A percentile compares a stretch with the other conserved stretches of the same genome.
phyloP scores from a whole-genome alignment of 2,797 vertebrate species.

The Macropus fuliginosus region DNA sequence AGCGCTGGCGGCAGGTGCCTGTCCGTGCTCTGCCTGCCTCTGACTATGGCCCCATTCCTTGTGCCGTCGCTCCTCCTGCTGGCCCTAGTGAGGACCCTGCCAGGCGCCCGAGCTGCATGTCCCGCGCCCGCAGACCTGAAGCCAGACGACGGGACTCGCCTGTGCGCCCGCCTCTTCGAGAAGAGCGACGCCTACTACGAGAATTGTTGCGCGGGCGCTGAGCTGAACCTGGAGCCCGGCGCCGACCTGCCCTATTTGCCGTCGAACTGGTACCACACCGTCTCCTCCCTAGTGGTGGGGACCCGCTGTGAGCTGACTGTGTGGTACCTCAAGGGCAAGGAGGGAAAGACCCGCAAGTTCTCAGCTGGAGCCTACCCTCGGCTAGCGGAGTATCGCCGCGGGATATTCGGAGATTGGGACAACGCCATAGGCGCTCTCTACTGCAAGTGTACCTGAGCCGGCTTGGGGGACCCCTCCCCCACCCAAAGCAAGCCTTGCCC shows the following conservation, averaged over 20 bases:
- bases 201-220: conserved; percentile 81
- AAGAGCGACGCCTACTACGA: conserved; percentile 85
- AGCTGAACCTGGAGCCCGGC: conserved; percentile 51
- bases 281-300: conserved; percentile 87
- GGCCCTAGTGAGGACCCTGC: not conserved
- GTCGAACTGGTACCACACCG: conserved; percentile 42
- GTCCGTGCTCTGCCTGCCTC: not conserved
- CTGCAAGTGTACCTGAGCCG: conserved; percentile 81
- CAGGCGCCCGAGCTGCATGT: conserved; percentile 78
- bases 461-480: fast-evolving
- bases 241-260: conserved; percentile 84
- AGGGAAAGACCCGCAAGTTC: conserved; percentile 77
- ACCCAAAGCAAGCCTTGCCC: not conserved
- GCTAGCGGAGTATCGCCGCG: conserved; percentile 82
- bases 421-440: conserved; percentile 83
- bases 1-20: not conserved
- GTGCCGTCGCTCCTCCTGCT: not conserved
- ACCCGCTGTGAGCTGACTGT: conserved; percentile 82
- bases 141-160: conserved; percentile 50
- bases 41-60: conserved; percentile 38
- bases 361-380: conserved; percentile 67
- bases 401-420: conserved; percentile 84
- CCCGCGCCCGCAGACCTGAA: conserved; percentile 71
- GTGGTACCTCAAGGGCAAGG: conserved; percentile 82
- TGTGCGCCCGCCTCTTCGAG: conserved; percentile 84